phyloP scores from a whole-genome alignment of 2,797 vertebrate species.

The Hoplostethus mediterraneus region DNA sequence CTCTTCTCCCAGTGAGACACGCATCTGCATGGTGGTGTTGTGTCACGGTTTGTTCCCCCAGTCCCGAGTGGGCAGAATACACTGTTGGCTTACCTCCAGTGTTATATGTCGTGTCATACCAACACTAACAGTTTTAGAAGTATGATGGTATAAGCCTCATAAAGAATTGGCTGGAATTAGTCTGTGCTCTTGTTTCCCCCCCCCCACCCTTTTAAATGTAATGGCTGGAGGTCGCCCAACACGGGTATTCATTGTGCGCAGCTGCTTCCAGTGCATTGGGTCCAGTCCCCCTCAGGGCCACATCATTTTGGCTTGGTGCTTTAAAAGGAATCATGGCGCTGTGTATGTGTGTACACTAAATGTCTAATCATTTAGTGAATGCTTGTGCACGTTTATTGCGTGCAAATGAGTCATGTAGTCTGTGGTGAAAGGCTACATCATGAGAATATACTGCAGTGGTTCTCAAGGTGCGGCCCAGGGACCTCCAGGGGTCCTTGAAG shows the following conservation, averaged over 20 bases:
- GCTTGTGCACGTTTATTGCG: constrained; percentile 40
- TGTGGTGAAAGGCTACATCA: constrained; percentile 15
- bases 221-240: constrained; percentile 56
- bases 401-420: constrained; percentile 25
- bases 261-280: constrained; percentile 23
- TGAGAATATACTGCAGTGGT: constrained; percentile 23
- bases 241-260: constrained; percentile 34
- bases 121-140: constrained; percentile 6
- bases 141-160: constrained; percentile 8
- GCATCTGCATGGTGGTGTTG: constrained; percentile 70
- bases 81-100: constrained; percentile 53
- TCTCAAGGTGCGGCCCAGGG: constrained; percentile 13
- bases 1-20: constrained; percentile 79
- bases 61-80: constrained; percentile 5
- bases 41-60: constrained; percentile 25
- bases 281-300: constrained; percentile 15
- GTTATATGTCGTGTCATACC: constrained; percentile 23
- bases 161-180: constrained; percentile 29
- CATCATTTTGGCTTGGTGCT: constrained; percentile 47
- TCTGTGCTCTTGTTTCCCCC: neutral
- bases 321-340: constrained; percentile 2
- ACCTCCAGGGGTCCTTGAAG: neutral
- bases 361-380: constrained; percentile 45
- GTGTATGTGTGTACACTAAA: constrained; percentile 37
- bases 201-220: neutral